Evolutionary conservation across 2,888 invertebrate genomes (phyloP), one percentile per base, ranked within the genome.

Genomic region (Aporophyla nigra): DNA sequence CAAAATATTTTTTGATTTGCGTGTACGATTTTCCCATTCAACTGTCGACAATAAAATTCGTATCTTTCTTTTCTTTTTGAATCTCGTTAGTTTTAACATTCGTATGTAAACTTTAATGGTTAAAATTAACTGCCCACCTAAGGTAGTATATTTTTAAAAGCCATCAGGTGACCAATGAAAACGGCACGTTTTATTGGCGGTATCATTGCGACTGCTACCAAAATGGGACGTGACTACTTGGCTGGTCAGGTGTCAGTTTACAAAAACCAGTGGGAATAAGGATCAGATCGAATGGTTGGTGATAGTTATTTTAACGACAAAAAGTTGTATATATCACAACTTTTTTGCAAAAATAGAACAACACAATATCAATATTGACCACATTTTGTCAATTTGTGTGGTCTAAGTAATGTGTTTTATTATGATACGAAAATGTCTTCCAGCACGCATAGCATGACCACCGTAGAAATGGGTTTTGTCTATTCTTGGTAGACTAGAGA

Each of bases 141-240:
- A n/a, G 53, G 59, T 24, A 56, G 56, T 80, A 63, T 53, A 59
- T 80, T 76, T 79, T 78, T 74, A 59, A 87, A 74, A 56, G 72
- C 71, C 53, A 78, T 72, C 86, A 76, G 69, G 72, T 80, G 87
- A 84, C 77, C 76, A 72, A 76, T 87, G 83, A 84, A 86, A 85
- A 40, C 24, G 65, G 83, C 62, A 85, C 87, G 88, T 87, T 86
- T 88, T 87, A 86, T 79, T 79, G 61, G 58, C 40, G 65, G 79
- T 76, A 75, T 80, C 68, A 78, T 86, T 71, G 78, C 71, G 77
- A 56, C 19, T 43, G 68, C 88, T 74, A 87, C 87, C 85, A 85
- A 86, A 78, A 73, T 63, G 74, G 69, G 24, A 88, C 87, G 87
- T 87, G 87, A 76, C 77, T 80, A 49, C 7, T 53, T 49, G 67